A percentile compares a stretch with the other conserved stretches of the same genome.
Conservation (phyloP, 2,888 invertebrate genomes). For the Trichopoda pennipes region DNA sequence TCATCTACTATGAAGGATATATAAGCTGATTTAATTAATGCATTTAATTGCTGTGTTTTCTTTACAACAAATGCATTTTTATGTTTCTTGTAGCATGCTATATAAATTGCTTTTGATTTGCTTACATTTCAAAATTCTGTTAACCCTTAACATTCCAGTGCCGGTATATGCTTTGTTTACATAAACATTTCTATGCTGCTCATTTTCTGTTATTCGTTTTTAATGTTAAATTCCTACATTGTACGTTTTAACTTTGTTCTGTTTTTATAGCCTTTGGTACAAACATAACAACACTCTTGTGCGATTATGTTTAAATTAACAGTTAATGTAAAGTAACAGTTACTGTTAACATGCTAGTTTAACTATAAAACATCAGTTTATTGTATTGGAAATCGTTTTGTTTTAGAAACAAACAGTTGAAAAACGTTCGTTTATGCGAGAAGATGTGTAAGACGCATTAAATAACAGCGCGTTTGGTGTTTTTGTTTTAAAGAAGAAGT, state of each 20-base stretch:
- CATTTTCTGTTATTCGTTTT: neutral
- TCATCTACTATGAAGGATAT: no score
- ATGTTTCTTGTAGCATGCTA: conserved; percentile 55
- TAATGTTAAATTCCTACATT: neutral
- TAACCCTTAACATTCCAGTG: conserved; percentile 29
- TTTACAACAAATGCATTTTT: neutral
- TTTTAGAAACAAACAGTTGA: conserved; percentile 73
- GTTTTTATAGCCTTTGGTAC: neutral
- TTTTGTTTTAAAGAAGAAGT: neutral
- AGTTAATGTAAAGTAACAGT: conserved; percentile 1
- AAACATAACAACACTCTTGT: neutral
- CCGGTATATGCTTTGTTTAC: conserved; percentile 41
- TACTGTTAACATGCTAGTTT: neutral
- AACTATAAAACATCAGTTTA: conserved; percentile 23
- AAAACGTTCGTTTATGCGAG: conserved; percentile 74
- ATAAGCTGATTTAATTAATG: no score
- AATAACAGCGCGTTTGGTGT: conserved; percentile 16
- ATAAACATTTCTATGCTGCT: neutral
- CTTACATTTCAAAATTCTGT: conserved; percentile 10
- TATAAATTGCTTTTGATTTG: conserved; percentile 5
- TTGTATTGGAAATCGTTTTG: conserved; percentile 67
- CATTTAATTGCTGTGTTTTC: no score
- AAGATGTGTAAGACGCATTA: conserved; percentile 71
- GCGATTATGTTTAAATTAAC: neutral
- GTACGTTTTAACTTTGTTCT: neutral